Base-by-base conservation (phyloP, 2,888 invertebrate species). In the Achlya flavicornis region DNA sequence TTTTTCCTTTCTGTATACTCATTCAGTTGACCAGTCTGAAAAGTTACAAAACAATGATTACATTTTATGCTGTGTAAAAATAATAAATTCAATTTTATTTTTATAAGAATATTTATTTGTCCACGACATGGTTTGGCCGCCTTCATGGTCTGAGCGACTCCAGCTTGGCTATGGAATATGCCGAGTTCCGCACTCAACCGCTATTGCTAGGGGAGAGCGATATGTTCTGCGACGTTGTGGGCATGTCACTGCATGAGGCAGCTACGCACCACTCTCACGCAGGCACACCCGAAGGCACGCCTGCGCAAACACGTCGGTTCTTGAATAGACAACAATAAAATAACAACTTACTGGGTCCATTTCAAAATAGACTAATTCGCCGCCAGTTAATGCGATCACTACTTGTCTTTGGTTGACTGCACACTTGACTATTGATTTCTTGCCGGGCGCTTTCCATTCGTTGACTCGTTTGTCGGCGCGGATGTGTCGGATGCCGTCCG, bases 351-450 rank as follows among this genome's bases (percentile, higher is more conserved):
- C 98, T 75, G 98, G 97, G 90, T 99, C 99, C 98, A 99, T 98
- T 95, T 99, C 99, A 88, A 99, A 99, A 93, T 99, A 99, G 58
- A 99, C 99, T 67, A 99, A 94, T 94, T 99, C 99, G 53, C 99
- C 98, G 4, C 99, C 99, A 48, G 98, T 98, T 59, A 99, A 93
- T 1, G 99, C 99, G 71, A 99, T 99, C 0, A 99, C 99, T 41
- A 99, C 99, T 94, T 99, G 99, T 68, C 99, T 95, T 87, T 99
- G 98, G 93, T 99, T 99, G 19, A 99, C 98, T 0, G 99, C 99
- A 90, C 99, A 99, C 88, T 98, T 98, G 0, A 98, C 97, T 66
- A 99, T 99, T 0, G 97, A 97, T 80, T 99, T 98, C 88, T 99
- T 99, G 32, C 98, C 99, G 0, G 99, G 99, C 0, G 98, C 98